Conservation (phyloP, 2,113 vertebrate genomes). For the Rhinolophus ferrumequinum region DNA sequence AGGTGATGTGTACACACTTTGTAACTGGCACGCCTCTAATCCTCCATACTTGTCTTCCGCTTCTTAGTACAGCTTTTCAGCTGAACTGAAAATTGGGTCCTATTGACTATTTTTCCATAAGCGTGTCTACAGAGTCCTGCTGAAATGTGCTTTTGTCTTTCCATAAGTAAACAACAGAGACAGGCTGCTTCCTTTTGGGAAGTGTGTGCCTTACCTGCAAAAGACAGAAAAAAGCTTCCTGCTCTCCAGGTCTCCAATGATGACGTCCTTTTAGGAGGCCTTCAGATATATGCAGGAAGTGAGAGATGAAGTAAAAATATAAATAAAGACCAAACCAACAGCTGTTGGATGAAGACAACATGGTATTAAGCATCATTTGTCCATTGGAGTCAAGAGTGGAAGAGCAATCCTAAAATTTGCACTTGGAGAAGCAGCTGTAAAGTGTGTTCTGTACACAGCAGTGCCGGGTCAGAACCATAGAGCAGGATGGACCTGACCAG, state of each 20-base stretch:
- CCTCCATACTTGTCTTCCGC: no score
- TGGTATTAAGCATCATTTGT: accelerated
- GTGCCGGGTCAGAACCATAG: not conserved
- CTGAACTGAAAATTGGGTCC: not conserved
- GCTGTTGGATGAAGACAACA: not conserved
- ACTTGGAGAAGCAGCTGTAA: not conserved
- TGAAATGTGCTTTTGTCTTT: not conserved
- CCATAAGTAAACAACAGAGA: not conserved
- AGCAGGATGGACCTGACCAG: not conserved
- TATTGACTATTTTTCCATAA: not conserved
- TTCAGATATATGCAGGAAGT: not conserved
- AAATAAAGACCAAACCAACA: not conserved
- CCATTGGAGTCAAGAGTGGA: not conserved
- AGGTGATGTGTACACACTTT: accelerated
- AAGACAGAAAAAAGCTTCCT: not conserved
- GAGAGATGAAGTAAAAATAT: not conserved
- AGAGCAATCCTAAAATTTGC: not conserved
- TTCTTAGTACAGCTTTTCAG: not conserved
- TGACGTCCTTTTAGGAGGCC: not conserved
- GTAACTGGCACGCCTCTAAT: accelerated
- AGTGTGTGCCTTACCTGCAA: not conserved
- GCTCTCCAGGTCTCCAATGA: not conserved
- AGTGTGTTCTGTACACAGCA: not conserved
- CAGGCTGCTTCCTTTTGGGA: not conserved
- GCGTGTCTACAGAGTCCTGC: no score